Conservation (phyloP, 2,113 vertebrate genomes). For the Axis porcinus region DNA sequence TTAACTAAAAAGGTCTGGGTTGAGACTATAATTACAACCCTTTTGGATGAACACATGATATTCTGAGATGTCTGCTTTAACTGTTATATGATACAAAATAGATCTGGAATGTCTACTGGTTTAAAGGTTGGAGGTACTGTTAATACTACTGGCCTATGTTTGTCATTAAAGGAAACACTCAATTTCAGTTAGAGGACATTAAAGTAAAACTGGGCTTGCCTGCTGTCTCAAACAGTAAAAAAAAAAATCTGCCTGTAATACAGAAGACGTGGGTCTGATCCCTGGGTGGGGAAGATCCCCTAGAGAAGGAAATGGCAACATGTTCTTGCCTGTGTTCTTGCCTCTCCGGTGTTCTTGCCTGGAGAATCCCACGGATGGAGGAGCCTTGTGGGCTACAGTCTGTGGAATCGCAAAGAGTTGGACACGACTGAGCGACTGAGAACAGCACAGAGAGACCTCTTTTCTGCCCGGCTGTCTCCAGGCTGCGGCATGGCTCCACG, state of each 20-base stretch:
- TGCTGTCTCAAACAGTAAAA: not conserved
- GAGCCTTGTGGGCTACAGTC: not conserved
- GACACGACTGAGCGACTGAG: not conserved
- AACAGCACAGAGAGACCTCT: not conserved
- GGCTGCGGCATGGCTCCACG: rapidly evolving
- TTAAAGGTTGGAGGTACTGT: not conserved
- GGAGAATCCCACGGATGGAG: not conserved
- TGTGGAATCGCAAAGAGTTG: rapidly evolving
- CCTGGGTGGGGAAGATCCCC: not conserved
- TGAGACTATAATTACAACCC: not conserved
- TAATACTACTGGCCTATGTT: not conserved
- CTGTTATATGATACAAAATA: not conserved
- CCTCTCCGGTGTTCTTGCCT: not conserved
- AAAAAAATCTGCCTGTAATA: not conserved
- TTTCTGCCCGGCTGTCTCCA: not conserved
- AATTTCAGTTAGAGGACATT: not conserved
- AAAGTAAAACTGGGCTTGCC: not conserved
- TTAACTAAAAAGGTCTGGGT: not conserved
- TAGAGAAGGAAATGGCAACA: not conserved
- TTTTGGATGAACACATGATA: not conserved
- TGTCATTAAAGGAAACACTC: not conserved
- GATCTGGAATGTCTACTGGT: not conserved
- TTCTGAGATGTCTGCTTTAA: not conserved
- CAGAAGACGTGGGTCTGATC: not conserved
- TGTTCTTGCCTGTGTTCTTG: too few relatives aligned